phyloP scores from a whole-genome alignment of 1,140 invertebrate genomes.

The Trichonephila clavipes region DNA sequence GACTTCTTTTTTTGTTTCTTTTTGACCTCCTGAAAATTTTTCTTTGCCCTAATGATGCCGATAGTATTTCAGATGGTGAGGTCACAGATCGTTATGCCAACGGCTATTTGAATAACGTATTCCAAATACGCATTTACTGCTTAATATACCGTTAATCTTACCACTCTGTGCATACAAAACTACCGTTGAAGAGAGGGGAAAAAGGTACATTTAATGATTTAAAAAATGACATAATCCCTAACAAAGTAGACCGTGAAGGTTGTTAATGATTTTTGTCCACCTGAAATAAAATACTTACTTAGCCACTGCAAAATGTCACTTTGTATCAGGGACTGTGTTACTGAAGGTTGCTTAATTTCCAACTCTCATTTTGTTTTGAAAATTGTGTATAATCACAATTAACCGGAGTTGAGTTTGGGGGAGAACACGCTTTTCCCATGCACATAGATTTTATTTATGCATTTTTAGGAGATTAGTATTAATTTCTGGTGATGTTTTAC shows the following conservation, averaged over 20 bases:
- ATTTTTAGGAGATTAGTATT: conserved; percentile 5
- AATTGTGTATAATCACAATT: background rate
- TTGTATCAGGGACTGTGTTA: background rate
- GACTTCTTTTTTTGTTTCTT: background rate
- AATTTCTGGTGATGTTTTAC: background rate
- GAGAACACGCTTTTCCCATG: background rate
- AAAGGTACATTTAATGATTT: background rate
- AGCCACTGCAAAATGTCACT: background rate
- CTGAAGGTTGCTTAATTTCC: background rate
- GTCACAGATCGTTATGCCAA: background rate
- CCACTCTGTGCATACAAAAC: background rate
- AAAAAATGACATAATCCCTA: background rate
- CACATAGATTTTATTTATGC: background rate
- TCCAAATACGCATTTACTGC: background rate
- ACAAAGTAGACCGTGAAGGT: background rate
- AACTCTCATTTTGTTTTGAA: background rate
- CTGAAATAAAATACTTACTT: background rate
- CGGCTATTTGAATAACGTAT: conserved; percentile 52
- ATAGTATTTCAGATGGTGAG: background rate
- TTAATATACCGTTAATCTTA: conserved; percentile 11
- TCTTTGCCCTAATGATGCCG: background rate
- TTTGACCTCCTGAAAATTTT: background rate
- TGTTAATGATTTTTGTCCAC: background rate
- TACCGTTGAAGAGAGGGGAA: background rate
- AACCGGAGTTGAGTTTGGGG: background rate